Evolutionary conservation across 2,888 invertebrate species (phyloP), one percentile per base, ranked within the genome.

Genomic region (Gymnoscelis rufifasciata): DNA sequence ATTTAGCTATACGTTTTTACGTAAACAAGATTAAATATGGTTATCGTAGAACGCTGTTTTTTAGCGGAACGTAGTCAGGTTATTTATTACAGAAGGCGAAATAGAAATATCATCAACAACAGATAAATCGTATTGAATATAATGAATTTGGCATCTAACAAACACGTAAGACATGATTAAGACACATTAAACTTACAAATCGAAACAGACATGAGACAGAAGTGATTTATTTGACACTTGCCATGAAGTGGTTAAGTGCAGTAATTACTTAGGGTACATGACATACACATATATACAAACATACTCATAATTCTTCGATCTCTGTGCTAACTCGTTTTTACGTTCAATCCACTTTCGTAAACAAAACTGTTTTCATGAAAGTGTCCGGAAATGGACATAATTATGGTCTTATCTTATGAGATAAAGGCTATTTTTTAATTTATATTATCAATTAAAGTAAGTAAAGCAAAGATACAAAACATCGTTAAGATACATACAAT

Each of bases 201-300:
- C 19, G 14, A 19, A 15, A 30, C 29, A 30, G 29, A 30, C 11
- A 12, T 12, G 13, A 30, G 30, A 13, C 13, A 8, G 8, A 66
- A 66, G 57, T 59, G 57, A 66, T 65, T 69, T 64, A 68, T 65
- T 65, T 61, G 52, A 56, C 44, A 59, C 63, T 51, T 60, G 56
- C 61, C 59, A 59, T 64, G 57, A 62, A 66, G 53, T 59, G 62
- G 59, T 65, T 55, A 58, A 54, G 60, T 60, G 56, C 56, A 68
- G 67, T 33, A 33, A 15, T 33, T 3, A 15, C 64, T 63, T 74
- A 67, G 72, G 69, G 65, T 57, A 53, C 57, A 38, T 55, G 55
- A n/a, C n/a, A n/a, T n/a, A n/a, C n/a, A n/a, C n/a, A n/a, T n/a
- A n/a, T n/a, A n/a, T n/a, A n/a, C n/a, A n/a, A n/a, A n/a, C n/a